Evolutionary conservation across 2,888 invertebrate species (phyloP), one percentile per base, ranked within the genome.

Genomic region (Galerucella calmariensis): DNA sequence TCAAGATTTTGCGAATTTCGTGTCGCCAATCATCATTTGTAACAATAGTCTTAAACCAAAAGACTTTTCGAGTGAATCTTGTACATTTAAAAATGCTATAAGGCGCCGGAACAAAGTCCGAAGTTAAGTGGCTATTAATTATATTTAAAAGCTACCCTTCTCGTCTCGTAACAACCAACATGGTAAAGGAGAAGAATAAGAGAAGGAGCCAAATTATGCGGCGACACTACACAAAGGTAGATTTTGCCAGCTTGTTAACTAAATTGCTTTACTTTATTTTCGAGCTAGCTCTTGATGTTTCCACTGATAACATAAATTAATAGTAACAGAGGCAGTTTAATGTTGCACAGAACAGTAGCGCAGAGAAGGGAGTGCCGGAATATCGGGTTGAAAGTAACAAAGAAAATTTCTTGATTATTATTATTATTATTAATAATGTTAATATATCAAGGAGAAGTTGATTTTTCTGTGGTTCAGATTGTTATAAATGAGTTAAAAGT

Each of bases 181-280:
- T 46, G 63, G 41, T 44, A 61, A 61, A 61, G 44, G 48, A 72
- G 63, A 65, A 72, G 63, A 63, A 63, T 35, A 41, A 63, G 44
- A 63, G 63, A 70, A 75, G 75, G 68, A 72, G 69, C 72, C 75
- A 74, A 75, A 77, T 77, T 75, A 74, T 75, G 77, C 77, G 77
- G 77, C 77, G 77, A 77, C 77, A 77, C 71, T 70, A 77, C 75
- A 75, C 73, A 77, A 77, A 77, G 77, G 77, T 77, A 72, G 75
- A 77, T 77, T 77, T 77, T 75, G 77, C 77, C 72, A 77, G 77
- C 77, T 77, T 77, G 77, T 77, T 77, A 77, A 77, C 77, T 77
- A 77, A 77, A 77, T 77, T 77, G 77, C 77, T 75, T 75, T 74
- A 77, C 77, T 77, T 77, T 77, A 77, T 77, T 77, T 75, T 69